phyloP scores from a whole-genome alignment of 2,113 vertebrate genomes.

The Cynopterus brachyotis region DNA sequence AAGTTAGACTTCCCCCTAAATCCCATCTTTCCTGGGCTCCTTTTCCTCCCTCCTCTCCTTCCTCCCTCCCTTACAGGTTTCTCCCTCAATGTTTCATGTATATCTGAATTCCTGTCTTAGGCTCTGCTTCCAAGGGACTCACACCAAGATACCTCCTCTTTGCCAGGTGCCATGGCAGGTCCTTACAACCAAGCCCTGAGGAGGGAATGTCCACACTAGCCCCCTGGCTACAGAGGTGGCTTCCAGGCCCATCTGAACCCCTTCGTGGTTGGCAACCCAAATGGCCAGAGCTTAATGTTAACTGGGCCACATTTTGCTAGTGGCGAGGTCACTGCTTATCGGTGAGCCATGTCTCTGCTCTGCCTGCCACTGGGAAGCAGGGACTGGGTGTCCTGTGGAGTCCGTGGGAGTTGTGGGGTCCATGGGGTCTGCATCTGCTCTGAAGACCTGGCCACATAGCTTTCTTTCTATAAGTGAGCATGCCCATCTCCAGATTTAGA shows the following conservation, averaged over 20 bases:
- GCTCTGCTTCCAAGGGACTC: not conserved
- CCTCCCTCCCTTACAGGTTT: not conserved
- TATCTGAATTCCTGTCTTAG: not conserved
- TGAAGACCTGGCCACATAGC: not conserved
- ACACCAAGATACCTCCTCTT: not conserved
- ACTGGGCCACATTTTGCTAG: not conserved
- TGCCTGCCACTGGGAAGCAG: not conserved
- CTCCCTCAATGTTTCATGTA: not conserved
- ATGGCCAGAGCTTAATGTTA: not conserved
- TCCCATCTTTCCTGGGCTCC: not conserved
- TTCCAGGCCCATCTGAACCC: not conserved
- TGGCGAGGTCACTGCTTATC: not conserved
- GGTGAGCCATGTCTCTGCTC: not conserved
- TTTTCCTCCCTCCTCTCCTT: not conserved
- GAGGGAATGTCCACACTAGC: not conserved
- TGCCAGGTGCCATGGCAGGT: not conserved
- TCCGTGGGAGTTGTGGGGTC: not conserved
- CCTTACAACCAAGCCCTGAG: not conserved
- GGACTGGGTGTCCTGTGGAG: not conserved
- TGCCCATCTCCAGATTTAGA: not conserved
- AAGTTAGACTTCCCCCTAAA: not conserved
- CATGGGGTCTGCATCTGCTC: not conserved
- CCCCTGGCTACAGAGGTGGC: not conserved
- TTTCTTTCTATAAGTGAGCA: not conserved
- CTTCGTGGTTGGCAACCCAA: not conserved